Evolutionary conservation across 2,888 invertebrate genomes (phyloP).

Genomic region (Anthoptus insignis): DNA sequence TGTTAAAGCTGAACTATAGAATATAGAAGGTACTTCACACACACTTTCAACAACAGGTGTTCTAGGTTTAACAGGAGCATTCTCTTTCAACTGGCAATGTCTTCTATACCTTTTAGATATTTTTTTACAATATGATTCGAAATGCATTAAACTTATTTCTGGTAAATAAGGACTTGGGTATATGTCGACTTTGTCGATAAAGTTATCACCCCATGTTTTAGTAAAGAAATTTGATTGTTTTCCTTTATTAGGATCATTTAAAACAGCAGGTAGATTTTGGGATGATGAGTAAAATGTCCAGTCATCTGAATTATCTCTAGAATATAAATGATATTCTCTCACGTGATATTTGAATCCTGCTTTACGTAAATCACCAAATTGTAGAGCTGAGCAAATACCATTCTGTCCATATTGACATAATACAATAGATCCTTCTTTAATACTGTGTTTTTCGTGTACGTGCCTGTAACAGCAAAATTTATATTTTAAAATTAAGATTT

Average conservation of each 20-base stretch:
- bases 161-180: slow-evolving; percentile 94
- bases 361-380: slow-evolving; percentile 96
- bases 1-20: slow-evolving; percentile 92
- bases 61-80: slow-evolving; percentile 70
- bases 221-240: slow-evolving; percentile 98
- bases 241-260: slow-evolving; percentile 97
- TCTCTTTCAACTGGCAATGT: slow-evolving; percentile 86
- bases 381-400: slow-evolving; percentile 94
- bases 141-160: slow-evolving; percentile 93
- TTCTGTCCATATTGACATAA: slow-evolving; percentile 96
- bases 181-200: slow-evolving; percentile 94
- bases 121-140: slow-evolving; percentile 95
- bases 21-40: slow-evolving; percentile 94
- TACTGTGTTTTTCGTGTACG: slow-evolving; percentile 92
- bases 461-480: slow-evolving; percentile 86
- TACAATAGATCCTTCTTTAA: slow-evolving; percentile 94
- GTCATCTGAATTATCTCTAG: slow-evolving; percentile 77
- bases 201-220: slow-evolving; percentile 98
- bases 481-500: not conserved
- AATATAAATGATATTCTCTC: slow-evolving; percentile 87
- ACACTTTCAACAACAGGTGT: slow-evolving; percentile 82
- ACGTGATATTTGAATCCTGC: slow-evolving; percentile 96
- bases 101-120: slow-evolving; percentile 89
- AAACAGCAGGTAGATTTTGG: slow-evolving; percentile 97
- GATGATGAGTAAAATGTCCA: slow-evolving; percentile 97